Base-by-base conservation (phyloP, 1,140 invertebrate genomes). In the Battus philenor region DNA sequence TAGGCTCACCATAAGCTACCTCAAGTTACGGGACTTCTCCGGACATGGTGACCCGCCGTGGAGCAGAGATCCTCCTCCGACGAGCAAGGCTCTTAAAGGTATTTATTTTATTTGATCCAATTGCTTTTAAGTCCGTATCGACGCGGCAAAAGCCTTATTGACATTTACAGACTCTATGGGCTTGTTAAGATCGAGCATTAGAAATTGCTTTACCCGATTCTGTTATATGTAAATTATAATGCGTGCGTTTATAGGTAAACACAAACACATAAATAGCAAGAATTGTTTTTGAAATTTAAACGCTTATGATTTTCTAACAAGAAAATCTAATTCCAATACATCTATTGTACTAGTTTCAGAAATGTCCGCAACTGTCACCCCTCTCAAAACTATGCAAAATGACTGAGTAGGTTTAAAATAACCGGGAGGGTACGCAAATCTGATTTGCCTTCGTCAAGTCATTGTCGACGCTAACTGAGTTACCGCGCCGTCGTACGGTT, bases 1-100 rank as follows among this genome's bases (percentile, higher is more conserved):
- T 88, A 91, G 98, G 74, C 92, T 99, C 66, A 98, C 97, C 59
- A 98, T 98, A 76, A 97, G 95, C 83, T 99, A 97, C 89, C 92
- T 99, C 71, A 97, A 98, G 87, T 89, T 99, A 69, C 89, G 96
- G 44, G 96, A 98, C 80, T 98, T 99, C 87, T 97, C 95, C 10
- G 91, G 93, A 7, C 95, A 97, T 80, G 97, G 97, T 0, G 96
- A 98, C 73, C 97, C 97, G 7, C 95, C 96, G 67, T 98, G 97
- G 97, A 94, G 90, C 50, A 87, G 92, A 12, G 94, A 95, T 61
- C 89, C 88, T 10, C 92, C 91, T 50, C 91, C 90, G 7, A 89
- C 90, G 26, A 93, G 90, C 72, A 97, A 96, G 88, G 88, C 90
- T 36, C 87, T 94, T 47, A 97, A 97, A 94, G 93, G 95, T 97